Conservation (phyloP, 1,140 invertebrate species). For the Thaumatotibia leucotreta region DNA sequence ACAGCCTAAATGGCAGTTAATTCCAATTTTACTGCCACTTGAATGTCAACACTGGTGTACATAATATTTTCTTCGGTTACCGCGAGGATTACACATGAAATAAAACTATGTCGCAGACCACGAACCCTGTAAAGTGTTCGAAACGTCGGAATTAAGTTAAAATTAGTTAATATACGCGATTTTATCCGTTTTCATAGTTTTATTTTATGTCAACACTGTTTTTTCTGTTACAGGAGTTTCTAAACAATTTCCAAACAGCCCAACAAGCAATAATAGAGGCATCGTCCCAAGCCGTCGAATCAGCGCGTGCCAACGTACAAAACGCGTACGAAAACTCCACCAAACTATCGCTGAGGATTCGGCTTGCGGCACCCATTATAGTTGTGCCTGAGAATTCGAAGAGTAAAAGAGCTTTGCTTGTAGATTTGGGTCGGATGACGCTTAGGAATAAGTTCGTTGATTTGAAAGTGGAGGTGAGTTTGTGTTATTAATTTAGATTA, state of each 20-base stretch:
- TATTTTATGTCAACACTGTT: no score
- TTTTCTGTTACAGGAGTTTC: constrained; percentile 82
- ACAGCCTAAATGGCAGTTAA: no score
- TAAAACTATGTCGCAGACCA: no score
- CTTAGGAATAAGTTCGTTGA: constrained; percentile 84
- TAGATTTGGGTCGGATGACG: constrained; percentile 91
- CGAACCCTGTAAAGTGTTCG: no score
- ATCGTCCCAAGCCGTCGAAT: constrained; percentile 90
- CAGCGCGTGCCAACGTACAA: constrained; percentile 90
- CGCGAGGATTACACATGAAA: no score
- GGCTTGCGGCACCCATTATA: constrained; percentile 92
- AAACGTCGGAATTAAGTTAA: no score
- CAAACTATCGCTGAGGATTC: constrained; percentile 86
- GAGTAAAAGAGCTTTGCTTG: constrained; percentile 84
- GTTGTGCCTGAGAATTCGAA: constrained; percentile 90
- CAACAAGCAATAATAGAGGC: constrained; percentile 91
- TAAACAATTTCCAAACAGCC: constrained; percentile 92
- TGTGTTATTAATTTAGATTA: no score
- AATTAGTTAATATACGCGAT: no score
- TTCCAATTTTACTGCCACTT: no score
- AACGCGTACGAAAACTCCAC: constrained; percentile 89
- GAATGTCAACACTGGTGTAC: no score
- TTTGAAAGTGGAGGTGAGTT: constrained; percentile 68
- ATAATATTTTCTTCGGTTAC: no score
- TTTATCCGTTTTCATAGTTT: no score